Conservation (phyloP, 2,888 invertebrate genomes). For the Brachyopa scutellaris region DNA sequence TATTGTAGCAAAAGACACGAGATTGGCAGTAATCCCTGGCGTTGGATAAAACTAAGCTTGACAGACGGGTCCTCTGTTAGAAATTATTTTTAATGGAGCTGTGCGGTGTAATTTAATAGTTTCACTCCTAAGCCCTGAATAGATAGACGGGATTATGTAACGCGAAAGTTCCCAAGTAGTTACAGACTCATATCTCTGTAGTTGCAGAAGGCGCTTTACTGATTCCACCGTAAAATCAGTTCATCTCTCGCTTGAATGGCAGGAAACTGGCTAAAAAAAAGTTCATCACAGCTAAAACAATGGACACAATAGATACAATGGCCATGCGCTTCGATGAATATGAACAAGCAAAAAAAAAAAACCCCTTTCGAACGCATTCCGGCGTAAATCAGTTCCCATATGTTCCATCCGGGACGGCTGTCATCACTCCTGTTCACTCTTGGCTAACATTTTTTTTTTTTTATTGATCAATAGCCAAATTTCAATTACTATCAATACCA, state of each 20-base stretch:
- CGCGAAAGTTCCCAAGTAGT: conserved; percentile 52
- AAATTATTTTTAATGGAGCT: conserved; percentile 75
- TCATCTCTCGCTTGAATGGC: conserved; percentile 3
- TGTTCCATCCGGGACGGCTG: conserved; percentile 61
- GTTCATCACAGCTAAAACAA: conserved; percentile 48
- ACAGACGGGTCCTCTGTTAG: conserved; percentile 67
- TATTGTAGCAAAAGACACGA: conserved; percentile 68
- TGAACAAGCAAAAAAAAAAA: conserved; percentile 23
- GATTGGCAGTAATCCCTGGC: conserved; percentile 70
- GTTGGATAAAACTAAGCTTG: conserved; percentile 68
- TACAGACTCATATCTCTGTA: conserved; percentile 17
- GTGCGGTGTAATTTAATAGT: conserved; percentile 70
- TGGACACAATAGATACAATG: conserved; percentile 40
- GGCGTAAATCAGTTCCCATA: conserved; percentile 60
- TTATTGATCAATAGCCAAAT: conserved; percentile 64
- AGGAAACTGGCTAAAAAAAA: conserved; percentile 36
- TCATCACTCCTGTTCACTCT: conserved; percentile 30
- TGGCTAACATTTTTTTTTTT: neutral
- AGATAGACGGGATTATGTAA: conserved; percentile 64
- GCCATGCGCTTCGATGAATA: conserved; percentile 31
- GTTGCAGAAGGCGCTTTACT: conserved; percentile 49
- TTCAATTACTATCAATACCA: conserved; percentile 51
- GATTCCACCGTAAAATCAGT: conserved; percentile 8
- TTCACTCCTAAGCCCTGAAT: conserved; percentile 55
- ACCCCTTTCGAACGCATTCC: conserved; percentile 49